Base-by-base conservation (phyloP, 2,113 vertebrate genomes). In the Bufo gargarizans region DNA sequence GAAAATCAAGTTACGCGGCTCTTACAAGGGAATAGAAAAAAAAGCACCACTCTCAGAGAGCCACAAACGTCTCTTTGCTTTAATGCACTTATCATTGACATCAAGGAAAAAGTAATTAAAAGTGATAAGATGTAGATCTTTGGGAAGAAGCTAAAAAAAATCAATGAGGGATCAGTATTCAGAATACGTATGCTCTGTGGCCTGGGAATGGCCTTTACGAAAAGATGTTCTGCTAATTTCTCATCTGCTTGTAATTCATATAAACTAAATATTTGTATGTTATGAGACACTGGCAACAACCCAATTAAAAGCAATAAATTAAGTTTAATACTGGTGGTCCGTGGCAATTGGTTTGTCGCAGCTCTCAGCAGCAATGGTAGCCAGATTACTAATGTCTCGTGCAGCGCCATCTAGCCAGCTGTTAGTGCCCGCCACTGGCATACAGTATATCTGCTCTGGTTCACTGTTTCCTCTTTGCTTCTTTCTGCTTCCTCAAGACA, bases 41-140 rank as follows among this genome's bases (percentile, higher is more conserved):
- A 71, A 81, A 82, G 49, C 5, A 14, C 55, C 58, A 74, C 58
- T 88, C 80, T 88, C 53, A 65, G 71, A 47, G 87, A 77, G 58
- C 87, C 56, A 63, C 77, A 80, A 77, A 88, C 47, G 69, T 88
- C 79, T 88, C 80, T 83, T 83, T 76, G 58, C 87, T 88, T 88
- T 88, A 82, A 63, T 61, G 58, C 69, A 82, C 80, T 88, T 88
- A 88, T 88, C 87, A 88, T 83, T 88, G 69, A 88, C 80, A 88
- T 88, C 80, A 88, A 88, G 87, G 80, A 83, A 88, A 88, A 88
- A 88, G 87, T 88, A 88, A 88, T 88, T 88, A 88, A 88, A 88
- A 88, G 80, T 63, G 87, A 88, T 83, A 88, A 88, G 87, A 88
- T 88, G 87, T 83, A 72, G 87, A 88, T 88, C 86, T 88, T 88